Base-by-base conservation (phyloP, 2,888 invertebrate species). In the Nomada fabriciana region DNA sequence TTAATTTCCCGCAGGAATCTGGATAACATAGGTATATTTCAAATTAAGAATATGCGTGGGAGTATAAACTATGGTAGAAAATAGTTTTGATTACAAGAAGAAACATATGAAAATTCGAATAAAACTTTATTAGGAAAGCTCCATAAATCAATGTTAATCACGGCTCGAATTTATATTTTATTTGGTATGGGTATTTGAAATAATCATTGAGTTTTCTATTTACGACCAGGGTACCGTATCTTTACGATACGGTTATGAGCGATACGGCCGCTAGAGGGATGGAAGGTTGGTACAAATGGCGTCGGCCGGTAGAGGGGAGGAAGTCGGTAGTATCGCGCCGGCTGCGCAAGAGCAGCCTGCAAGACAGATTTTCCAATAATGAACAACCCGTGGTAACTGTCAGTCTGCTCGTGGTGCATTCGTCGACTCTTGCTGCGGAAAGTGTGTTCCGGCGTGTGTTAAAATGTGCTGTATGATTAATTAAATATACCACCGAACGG, bases 321-420 rank as follows among this genome's bases (percentile, higher is more conserved):
- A 83, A 84, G 86, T 85, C 83, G 85, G 89, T 88, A 87, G 89
- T 90, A 87, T 88, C 86, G 90, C 82, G 87, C 89, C 89, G 90
- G 92, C 89, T 91, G 91, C 92, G 92, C 91, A 90, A 89, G 89
- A 90, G 90, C 91, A 89, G 89, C 86, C 84, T 85, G 86, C 74
- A 83, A 78, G 83, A 81, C 83, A 84, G 83, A 82, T 87, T 88
- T 86, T 88, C 84, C 86, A 90, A 88, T 88, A 88, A 89, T 90
- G 90, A 89, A 88, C 80, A 85, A 82, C 84, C 87, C 89, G 84
- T 86, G 86, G 86, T 86, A 89, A 85, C 88, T 89, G 88, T 89
- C 89, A 90, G 85, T 89, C 73, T 74, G 87, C 80, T 83, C 84
- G 88, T 83, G 83, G 87, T 86, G 86, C 85, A 85, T 89, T 88